Conservation (phyloP, 2,888 invertebrate genomes). For the Harpalus rubripes region DNA sequence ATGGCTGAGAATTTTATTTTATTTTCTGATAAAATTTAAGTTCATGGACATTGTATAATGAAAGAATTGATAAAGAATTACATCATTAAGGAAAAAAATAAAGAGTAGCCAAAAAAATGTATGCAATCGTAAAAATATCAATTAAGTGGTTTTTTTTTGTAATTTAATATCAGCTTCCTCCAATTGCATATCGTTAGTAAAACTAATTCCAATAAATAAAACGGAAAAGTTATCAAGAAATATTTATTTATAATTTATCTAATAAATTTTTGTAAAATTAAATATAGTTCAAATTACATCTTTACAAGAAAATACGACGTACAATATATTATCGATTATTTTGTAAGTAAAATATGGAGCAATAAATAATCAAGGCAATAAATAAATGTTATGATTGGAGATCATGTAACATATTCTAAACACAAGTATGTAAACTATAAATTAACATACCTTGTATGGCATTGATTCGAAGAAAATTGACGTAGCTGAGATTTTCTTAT, state of each 20-base stretch:
- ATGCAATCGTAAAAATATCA: not conserved
- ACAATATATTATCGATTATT: not conserved
- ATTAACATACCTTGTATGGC: conserved; percentile 90
- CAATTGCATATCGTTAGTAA: too few relatives aligned
- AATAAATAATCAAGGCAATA: conserved; percentile 10
- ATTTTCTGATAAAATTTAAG: conserved; percentile 14
- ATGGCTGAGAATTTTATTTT: not conserved
- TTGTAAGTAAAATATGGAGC: not conserved
- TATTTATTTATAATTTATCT: too few relatives aligned
- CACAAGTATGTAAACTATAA: not conserved
- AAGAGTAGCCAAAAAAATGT: too few relatives aligned
- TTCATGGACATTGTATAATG: conserved; percentile 19
- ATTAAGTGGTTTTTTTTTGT: conserved; percentile 2
- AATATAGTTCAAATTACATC: too few relatives aligned
- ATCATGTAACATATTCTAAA: too few relatives aligned
- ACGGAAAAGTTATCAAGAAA: too few relatives aligned
- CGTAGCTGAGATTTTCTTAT: conserved; percentile 96
- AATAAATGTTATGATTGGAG: not conserved
- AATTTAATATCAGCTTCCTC: not conserved
- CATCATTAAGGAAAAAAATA: not conserved
- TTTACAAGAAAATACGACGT: too few relatives aligned
- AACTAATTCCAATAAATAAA: too few relatives aligned
- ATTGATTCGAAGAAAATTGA: conserved; percentile 99
- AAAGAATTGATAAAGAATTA: conserved; percentile 18
- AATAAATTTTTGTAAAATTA: too few relatives aligned